phyloP scores from a whole-genome alignment of 2,888 invertebrate species.

The Hydrotaea cyrtoneurina region DNA sequence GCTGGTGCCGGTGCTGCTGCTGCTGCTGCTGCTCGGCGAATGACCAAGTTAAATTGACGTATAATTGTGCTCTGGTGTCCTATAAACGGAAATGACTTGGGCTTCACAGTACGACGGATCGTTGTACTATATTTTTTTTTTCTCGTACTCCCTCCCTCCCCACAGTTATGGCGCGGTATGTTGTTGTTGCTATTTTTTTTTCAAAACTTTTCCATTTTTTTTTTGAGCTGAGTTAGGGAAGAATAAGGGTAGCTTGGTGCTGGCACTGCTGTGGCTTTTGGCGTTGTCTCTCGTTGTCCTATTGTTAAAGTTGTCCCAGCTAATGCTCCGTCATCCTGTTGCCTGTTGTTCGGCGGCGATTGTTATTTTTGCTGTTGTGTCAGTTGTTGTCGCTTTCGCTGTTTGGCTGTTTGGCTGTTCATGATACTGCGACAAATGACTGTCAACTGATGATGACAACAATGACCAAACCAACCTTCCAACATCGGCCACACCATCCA shows the following conservation, averaged over 20 bases:
- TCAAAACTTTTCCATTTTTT: not conserved
- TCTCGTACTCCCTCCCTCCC: not conserved
- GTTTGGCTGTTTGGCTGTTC: too few species aligned
- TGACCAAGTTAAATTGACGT: constrained; percentile 47
- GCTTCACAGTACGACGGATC: not conserved
- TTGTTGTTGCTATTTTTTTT: not conserved
- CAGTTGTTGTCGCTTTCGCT: constrained; percentile 8
- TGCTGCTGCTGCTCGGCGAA: not conserved
- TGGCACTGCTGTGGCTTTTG: not conserved
- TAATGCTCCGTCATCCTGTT: not conserved
- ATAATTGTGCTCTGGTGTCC: constrained; percentile 52
- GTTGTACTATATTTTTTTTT: not conserved
- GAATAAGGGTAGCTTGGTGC: not conserved
- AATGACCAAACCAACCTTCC: constrained; percentile 46
- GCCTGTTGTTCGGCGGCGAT: not conserved
- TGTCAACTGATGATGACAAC: constrained; percentile 53
- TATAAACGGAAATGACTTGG: constrained; percentile 57
- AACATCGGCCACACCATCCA: not conserved
- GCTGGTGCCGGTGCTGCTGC: not conserved
- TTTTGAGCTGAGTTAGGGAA: not conserved
- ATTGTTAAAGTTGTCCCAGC: not conserved
- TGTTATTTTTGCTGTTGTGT: not conserved
- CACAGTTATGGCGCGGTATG: not conserved
- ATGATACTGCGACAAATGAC: constrained; percentile 59
- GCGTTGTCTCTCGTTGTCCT: not conserved